Evolutionary conservation across 1,140 invertebrate species (phyloP).

Genomic region (Thereuonema tuberculata): DNA sequence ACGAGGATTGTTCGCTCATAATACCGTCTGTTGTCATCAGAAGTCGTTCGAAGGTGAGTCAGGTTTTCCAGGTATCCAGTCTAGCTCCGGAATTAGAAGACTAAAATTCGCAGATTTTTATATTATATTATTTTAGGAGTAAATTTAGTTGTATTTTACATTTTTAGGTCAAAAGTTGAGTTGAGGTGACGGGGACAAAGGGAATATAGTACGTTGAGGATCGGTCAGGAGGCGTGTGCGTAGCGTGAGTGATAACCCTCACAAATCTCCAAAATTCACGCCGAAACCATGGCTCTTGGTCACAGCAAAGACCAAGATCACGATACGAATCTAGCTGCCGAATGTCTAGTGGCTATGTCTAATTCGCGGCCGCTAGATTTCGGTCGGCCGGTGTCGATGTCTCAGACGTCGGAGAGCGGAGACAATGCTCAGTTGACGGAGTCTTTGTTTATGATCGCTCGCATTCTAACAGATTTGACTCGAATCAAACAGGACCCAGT

Average conservation of each 20-base stretch:
- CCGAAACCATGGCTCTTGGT: conserved; percentile 6
- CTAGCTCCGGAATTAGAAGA: not conserved
- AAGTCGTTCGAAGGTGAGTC: not conserved
- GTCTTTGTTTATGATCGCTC: conserved; percentile 42
- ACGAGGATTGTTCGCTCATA: not conserved
- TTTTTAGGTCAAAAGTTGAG: not conserved
- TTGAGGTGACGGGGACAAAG: not conserved
- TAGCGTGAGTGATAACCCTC: not conserved
- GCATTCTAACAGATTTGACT: conserved; percentile 44
- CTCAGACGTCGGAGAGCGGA: conserved; percentile 14
- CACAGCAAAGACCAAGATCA: conserved; percentile 21
- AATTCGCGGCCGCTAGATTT: conserved; percentile 13
- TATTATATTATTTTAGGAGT: not conserved
- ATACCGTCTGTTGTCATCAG: too few relatives aligned
- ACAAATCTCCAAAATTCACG: not conserved
- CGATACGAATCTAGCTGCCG: conserved; percentile 43
- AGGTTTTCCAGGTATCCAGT: not conserved
- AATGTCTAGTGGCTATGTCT: conserved; percentile 45
- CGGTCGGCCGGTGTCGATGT: not conserved
- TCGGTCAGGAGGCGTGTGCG: not conserved
- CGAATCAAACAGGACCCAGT: conserved; percentile 40
- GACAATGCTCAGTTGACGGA: conserved; percentile 13
- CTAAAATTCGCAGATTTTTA: not conserved
- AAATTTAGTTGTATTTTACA: not conserved
- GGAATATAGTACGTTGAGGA: not conserved